Conservation (phyloP, 2,888 invertebrate genomes). For the Hymenopus coronatus region DNA sequence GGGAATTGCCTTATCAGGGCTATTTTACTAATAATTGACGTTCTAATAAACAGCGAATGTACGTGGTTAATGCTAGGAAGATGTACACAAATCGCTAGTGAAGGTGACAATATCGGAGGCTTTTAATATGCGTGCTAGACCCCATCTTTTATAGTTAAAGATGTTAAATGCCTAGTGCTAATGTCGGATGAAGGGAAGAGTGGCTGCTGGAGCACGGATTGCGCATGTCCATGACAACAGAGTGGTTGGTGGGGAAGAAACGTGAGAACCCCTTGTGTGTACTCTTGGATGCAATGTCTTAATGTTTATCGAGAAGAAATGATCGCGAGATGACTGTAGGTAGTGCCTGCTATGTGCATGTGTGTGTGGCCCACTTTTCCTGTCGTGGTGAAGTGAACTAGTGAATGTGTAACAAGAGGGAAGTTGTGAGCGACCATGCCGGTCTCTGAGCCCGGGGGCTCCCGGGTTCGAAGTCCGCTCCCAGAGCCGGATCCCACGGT, state of each 20-base stretch:
- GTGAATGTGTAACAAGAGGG: background rate
- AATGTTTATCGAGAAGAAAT: background rate
- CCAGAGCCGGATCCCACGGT: slow-evolving; percentile 36
- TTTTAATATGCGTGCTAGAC: too few species aligned
- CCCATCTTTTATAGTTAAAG: background rate
- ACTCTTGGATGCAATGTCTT: background rate
- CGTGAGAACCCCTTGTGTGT: background rate
- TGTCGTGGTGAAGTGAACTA: background rate
- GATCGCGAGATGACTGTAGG: background rate
- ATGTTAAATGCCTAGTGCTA: background rate
- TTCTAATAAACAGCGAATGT: too few species aligned
- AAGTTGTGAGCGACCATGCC: slow-evolving; percentile 24
- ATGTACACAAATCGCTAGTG: too few species aligned
- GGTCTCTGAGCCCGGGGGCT: slow-evolving; percentile 11
- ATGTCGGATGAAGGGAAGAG: background rate
- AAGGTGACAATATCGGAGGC: too few species aligned
- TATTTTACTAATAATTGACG: background rate
- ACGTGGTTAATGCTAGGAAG: too few species aligned
- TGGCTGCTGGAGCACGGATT: background rate
- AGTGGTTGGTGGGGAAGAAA: background rate
- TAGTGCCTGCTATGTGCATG: background rate
- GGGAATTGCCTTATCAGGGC: background rate
- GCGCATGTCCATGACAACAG: background rate
- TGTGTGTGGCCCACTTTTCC: background rate
- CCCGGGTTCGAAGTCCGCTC: slow-evolving; percentile 14